A percentile compares a stretch with the other conserved stretches of the same genome.
Evolutionary conservation across 2,113 vertebrate species (phyloP).

Genomic region (Lepus timidus): DNA sequence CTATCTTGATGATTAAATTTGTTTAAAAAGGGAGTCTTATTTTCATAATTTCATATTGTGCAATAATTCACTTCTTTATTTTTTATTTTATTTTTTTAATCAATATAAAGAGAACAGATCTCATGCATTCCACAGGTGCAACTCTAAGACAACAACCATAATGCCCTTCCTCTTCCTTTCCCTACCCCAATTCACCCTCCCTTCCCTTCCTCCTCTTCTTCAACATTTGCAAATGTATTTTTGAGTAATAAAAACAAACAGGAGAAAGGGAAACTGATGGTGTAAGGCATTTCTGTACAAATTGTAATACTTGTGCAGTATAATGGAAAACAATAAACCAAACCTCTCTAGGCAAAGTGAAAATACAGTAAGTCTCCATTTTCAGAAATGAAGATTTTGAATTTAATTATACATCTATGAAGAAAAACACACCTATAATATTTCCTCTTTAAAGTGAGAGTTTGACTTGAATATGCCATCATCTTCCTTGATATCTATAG

Average conservation of each 20-base stretch:
- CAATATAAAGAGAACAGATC: too few relatives aligned
- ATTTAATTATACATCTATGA: conserved; percentile 75
- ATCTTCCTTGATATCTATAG: conserved; percentile 25
- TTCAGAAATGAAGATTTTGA: conserved; percentile 66
- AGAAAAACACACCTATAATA: conserved; percentile 46
- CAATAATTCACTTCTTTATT: neutral
- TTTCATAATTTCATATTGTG: conserved; percentile 29
- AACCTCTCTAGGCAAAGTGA: conserved; percentile 20
- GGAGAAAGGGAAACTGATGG: neutral
- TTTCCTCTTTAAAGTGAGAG: conserved; percentile 5
- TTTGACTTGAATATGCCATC: conserved; percentile 58
- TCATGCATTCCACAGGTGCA: too few relatives aligned
- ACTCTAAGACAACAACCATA: too few relatives aligned
- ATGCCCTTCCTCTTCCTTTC: too few relatives aligned
- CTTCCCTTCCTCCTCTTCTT: too few relatives aligned
- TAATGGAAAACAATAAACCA: conserved; percentile 72
- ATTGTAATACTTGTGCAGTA: conserved; percentile 39
- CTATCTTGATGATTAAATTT: conserved; percentile 33
- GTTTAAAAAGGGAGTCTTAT: conserved; percentile 54
- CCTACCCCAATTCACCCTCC: too few relatives aligned
- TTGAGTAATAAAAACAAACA: conserved; percentile 58
- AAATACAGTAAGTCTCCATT: conserved; percentile 40
- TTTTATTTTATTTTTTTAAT: too few relatives aligned
- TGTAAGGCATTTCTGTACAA: conserved; percentile 48
- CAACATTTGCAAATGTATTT: neutral